Evolutionary conservation across 2,797 vertebrate genomes (phyloP).

Genomic region (Coilia nasus): DNA sequence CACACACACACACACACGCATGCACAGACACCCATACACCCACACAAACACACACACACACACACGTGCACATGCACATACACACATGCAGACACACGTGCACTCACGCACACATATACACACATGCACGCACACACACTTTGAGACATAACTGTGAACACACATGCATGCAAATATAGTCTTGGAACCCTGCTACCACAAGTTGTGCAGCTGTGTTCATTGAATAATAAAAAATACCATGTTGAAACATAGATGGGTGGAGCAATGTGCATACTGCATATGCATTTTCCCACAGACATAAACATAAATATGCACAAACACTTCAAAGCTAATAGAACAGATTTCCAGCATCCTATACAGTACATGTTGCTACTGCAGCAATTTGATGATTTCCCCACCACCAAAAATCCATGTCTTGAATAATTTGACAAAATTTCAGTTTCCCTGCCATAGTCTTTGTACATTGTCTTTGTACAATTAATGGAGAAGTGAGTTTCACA

Average conservation of each 20-base stretch:
- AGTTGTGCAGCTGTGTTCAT: not conserved
- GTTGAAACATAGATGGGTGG: constrained; percentile 9
- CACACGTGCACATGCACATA: not conserved
- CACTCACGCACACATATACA: not conserved
- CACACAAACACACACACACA: constrained; percentile 37
- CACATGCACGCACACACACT: constrained; percentile 21
- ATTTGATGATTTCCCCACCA: not conserved
- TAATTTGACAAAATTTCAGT: not conserved
- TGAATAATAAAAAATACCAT: constrained; percentile 29
- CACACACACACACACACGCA: not conserved
- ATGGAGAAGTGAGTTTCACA: not conserved
- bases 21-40: not conserved
- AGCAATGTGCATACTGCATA: not conserved
- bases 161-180: not conserved
- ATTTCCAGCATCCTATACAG: not conserved
- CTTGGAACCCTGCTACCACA: not conserved
- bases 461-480: not conserved
- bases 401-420: not conserved
- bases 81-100: not conserved
- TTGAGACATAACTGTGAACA: constrained; percentile 16
- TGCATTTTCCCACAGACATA: not conserved
- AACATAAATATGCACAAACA: not conserved
- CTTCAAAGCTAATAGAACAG: not conserved
- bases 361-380: not conserved
- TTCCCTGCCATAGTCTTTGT: not conserved